These are phyloP conservation scores for Thaumatotibia leucotreta DNA, from an alignment of 1,140 invertebrate species.

Conservation along the genomic window DNA sequence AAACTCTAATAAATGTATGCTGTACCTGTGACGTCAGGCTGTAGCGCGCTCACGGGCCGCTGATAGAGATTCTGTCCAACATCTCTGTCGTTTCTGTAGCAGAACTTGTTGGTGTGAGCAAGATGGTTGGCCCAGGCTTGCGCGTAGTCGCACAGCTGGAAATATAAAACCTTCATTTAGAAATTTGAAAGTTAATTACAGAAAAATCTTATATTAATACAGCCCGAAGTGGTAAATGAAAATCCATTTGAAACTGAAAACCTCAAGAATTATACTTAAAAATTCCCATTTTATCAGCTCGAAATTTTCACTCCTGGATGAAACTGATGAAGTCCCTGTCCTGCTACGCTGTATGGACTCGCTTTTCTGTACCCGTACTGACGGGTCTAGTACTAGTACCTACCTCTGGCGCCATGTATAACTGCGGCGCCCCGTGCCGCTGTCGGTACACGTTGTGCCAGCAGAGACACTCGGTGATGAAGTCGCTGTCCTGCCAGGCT, in stretches of 20 bases:
- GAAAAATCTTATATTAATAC: not conserved
- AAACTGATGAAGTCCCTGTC: not conserved
- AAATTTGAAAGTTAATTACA: too few species aligned
- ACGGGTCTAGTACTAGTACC: too few species aligned
- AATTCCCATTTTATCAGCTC: too few species aligned
- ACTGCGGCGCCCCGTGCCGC: conserved; percentile 82
- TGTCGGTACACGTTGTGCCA: conserved; percentile 89
- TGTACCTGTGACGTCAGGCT: conserved; percentile 82
- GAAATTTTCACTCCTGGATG: too few species aligned
- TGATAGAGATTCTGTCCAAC: conserved; percentile 88
- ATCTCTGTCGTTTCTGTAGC: conserved; percentile 84
- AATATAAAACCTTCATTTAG: too few species aligned
- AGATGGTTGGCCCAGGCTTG: conserved; percentile 92
- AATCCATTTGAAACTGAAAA: too few species aligned
- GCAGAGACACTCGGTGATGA: conserved; percentile 87
- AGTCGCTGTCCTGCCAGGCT: conserved; percentile 87
- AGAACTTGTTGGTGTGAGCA: conserved; percentile 86
- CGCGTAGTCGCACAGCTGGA: conserved; percentile 86
- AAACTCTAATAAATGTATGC: too few species aligned
- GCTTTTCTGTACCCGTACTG: too few species aligned
- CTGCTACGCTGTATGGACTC: not conserved
- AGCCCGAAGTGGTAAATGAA: not conserved
- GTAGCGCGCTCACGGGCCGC: conserved; percentile 80
- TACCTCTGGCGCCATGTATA: conserved; percentile 86
- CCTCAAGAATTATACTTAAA: too few species aligned